Percentiles rank a stretch among this genome's conserved stretches.
These are phyloP conservation scores for Drosophila novamexicana DNA, from an alignment of 1,140 invertebrate genomes.

Conservation along the genomic window DNA sequence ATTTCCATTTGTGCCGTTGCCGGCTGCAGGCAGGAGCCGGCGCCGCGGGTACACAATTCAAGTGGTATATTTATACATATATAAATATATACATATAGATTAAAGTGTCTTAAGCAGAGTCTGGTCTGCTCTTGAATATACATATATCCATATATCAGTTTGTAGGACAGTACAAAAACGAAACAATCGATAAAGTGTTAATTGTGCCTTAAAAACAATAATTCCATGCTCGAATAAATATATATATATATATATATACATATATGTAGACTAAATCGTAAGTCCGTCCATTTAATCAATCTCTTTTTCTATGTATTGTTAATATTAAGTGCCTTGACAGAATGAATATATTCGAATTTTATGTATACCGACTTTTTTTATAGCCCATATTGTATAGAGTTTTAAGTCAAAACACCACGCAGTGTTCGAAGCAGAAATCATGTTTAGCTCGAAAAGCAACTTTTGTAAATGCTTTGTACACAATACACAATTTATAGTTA, in stretches of 20 bases:
- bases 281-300: slow-evolving; percentile 64
- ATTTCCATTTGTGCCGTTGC: slow-evolving; percentile 59
- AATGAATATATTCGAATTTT: slow-evolving; percentile 26
- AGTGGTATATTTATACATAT: slow-evolving; percentile 28
- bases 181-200: slow-evolving; percentile 38
- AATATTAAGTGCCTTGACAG: slow-evolving; percentile 62
- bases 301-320: slow-evolving; percentile 48
- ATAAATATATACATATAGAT: slow-evolving; percentile 13
- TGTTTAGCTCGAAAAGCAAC: slow-evolving; percentile 16
- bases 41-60: slow-evolving; percentile 60
- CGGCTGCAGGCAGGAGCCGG: slow-evolving; percentile 32
- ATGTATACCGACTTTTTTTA: slow-evolving; percentile 29
- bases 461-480: slow-evolving; percentile 37
- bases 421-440: slow-evolving; percentile 22
- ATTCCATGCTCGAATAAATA: slow-evolving; percentile 46
- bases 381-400: slow-evolving; percentile 45
- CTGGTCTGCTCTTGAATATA: slow-evolving; percentile 2
- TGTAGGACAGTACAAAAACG: slow-evolving; percentile 66
- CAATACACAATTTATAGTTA: slow-evolving; percentile 30
- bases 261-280: slow-evolving; percentile 48
- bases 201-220: slow-evolving; percentile 59
- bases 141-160: slow-evolving; percentile 40
- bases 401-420: slow-evolving; percentile 39
- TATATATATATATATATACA: slow-evolving; percentile 26
- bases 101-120: slow-evolving; percentile 9